Evolutionary conservation across 2,113 vertebrate species (phyloP), one percentile per base, ranked within the genome.

Genomic region (Sceloporus undulatus): DNA sequence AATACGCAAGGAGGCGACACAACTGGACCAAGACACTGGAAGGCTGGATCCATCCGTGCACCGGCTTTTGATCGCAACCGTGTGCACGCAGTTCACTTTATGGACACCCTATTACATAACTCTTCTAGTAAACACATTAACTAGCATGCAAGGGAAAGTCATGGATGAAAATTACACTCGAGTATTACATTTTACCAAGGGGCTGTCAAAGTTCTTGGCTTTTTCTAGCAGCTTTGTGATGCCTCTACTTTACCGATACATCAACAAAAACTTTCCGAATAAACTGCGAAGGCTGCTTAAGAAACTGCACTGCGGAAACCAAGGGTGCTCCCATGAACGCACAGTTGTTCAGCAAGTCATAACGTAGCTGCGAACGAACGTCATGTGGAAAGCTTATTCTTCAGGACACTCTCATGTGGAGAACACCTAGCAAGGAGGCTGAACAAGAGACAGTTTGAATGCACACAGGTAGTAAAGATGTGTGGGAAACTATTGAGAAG

Each of bases 101-200:
- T 99, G 99, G 99, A 98, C 98, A 0, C 99, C 99, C 0, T 98
- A 99, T 90, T 99, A 99, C 3, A 92, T 97, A 89, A 97, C 93
- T 18, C 97, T 99, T 81, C 93, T 99, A 94, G 97, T 98, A 19
- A 98, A 97, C 95, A 98, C 97, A 0, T 92, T 98, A 27, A 95
- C 96, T 1, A 96, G 96, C 2, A 91, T 95, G 0, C 96, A 92
- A 1, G 97, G 97, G 42, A 96, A 94, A 85, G 89, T 92, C 1
- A 73, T 86, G 6, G 96, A 95, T 0, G 90, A 93, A 16, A 96
- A 91, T 5, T 96, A 96, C 87, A 73, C 94, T 52, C 95, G 97
- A 21, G 94, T 95, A 34, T 95, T 98, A 88, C 95, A 97, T 77
- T 98, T 99, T 8, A 92, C 97, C 13, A 96, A 96, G 62, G 97